Base-by-base conservation (phyloP, 2,113 vertebrate species). In the Diphyllodes magnificus region DNA sequence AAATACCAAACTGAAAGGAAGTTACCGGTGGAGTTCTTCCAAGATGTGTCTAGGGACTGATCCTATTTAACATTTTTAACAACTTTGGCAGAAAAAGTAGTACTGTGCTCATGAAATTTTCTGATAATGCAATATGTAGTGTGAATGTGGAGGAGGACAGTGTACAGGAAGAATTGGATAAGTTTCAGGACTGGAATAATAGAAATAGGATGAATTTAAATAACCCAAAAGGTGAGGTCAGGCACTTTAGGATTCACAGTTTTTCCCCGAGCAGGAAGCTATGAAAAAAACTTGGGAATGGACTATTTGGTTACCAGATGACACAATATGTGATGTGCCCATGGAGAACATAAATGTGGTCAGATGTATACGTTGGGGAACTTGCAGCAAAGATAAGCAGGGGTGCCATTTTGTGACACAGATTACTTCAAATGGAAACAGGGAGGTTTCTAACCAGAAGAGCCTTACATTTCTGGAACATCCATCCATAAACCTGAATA, bases 51-150 rank as follows among this genome's bases (percentile, higher is more conserved):
- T 96, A 68, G 96, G 92, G 94, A 95, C 88, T 82, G 80, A 93
- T 97, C 88, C 28, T 92, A 91, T 96, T 97, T 92, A 96, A 97
- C 88, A 92, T 97, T 95, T 97, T 92, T 94, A 97, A 97, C 88
- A 96, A 81, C 94, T 94, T 92, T 97, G 96, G 95, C 95, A 96
- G 88, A 92, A 95, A 83, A 94, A 84, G 80, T 78, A 93, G 83
- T 70, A 66, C 82, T 95, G 77, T 64, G 56, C 86, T 96, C 68
- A 86, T 91, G 92, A 97, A 94, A 78, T 88, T 92, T 93, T 95
- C 94, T 95, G 96, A 96, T 97, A 97, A 93, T 95, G 88, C 92
- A 96, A 93, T 95, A 97, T 96, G 94, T 97, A 95, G 86, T 96
- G 88, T 88, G 94, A 95, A 93, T 91, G 86, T 94, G 96, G 95